Evolutionary conservation across 2,888 invertebrate genomes (phyloP).

Genomic region (Odontocolon sp.): DNA sequence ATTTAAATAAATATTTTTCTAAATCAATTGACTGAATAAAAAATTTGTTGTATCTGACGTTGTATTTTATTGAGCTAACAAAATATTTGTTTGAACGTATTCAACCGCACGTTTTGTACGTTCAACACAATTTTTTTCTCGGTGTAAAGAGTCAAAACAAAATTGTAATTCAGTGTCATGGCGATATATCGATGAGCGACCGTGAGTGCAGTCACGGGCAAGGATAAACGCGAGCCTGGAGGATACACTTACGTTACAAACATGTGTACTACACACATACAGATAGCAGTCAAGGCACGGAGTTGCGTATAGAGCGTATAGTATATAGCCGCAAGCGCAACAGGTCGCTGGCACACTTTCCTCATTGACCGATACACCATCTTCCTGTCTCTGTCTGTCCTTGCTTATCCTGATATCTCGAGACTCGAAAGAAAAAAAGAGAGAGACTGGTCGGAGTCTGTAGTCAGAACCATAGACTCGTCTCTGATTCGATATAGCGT

Average conservation of each 20-base stretch:
- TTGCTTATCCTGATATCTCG: constrained; percentile 23
- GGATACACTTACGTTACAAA: not conserved
- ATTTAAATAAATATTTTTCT: too few relatives aligned
- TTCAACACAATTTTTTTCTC: too few relatives aligned
- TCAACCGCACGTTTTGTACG: too few relatives aligned
- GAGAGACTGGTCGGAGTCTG: constrained; percentile 5
- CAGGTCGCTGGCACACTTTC: constrained; percentile 78
- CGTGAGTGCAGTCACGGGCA: constrained; percentile 18
- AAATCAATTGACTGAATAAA: too few relatives aligned
- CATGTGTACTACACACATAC: constrained; percentile 7
- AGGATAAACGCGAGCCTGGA: constrained; percentile 17
- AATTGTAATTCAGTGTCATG: constrained; percentile 9
- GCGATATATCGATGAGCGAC: not conserved
- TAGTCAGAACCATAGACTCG: constrained; percentile 1
- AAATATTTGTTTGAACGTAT: too few relatives aligned
- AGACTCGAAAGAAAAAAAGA: not conserved
- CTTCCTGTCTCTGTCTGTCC: constrained; percentile 65
- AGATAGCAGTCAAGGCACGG: constrained; percentile 31
- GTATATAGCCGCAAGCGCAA: constrained; percentile 60
- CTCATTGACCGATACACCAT: constrained; percentile 67
- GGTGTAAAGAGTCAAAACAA: constrained; percentile 6
- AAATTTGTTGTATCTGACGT: too few relatives aligned
- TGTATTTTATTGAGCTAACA: too few relatives aligned
- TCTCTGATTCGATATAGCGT: not conserved
- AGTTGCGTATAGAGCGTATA: constrained; percentile 36